phyloP scores from a whole-genome alignment of 2,113 vertebrate genomes.

The Saguinus midas region DNA sequence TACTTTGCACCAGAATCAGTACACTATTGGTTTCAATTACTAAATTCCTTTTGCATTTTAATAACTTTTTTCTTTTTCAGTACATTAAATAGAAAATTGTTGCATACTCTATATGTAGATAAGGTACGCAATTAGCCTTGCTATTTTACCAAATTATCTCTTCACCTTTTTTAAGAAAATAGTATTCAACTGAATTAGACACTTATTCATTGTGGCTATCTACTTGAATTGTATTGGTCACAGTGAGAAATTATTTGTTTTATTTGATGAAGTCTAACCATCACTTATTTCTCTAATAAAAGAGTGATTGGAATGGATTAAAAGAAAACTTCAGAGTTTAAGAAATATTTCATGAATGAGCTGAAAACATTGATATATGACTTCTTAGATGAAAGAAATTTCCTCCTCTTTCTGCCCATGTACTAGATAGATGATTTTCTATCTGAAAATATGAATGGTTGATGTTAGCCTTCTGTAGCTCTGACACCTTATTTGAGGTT shows the following conservation, averaged over 20 bases:
- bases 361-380: constrained; percentile 76
- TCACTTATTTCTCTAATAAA: constrained; percentile 74
- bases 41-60: background rate
- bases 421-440: constrained; percentile 54
- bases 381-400: constrained; percentile 68
- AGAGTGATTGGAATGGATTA: constrained; percentile 78
- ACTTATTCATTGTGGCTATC: constrained; percentile 45
- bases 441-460: constrained; percentile 61
- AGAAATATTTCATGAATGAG: constrained; percentile 79
- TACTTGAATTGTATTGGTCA: constrained; percentile 67
- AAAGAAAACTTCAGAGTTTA: constrained; percentile 75
- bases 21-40: background rate
- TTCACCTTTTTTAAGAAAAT: background rate
- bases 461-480: constrained; percentile 34
- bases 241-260: constrained; percentile 75
- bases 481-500: constrained; percentile 61
- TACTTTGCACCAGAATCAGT: background rate
- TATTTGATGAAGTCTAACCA: constrained; percentile 68
- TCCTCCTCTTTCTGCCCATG: constrained; percentile 53
- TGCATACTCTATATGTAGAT: background rate
- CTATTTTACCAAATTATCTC: background rate
- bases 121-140: background rate
- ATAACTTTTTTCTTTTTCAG: background rate
- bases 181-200: constrained; percentile 20
- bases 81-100: background rate